Evolutionary conservation across 2,113 vertebrate species (phyloP), one percentile per base, ranked within the genome.

Genomic region (Crotalus horridus): DNA sequence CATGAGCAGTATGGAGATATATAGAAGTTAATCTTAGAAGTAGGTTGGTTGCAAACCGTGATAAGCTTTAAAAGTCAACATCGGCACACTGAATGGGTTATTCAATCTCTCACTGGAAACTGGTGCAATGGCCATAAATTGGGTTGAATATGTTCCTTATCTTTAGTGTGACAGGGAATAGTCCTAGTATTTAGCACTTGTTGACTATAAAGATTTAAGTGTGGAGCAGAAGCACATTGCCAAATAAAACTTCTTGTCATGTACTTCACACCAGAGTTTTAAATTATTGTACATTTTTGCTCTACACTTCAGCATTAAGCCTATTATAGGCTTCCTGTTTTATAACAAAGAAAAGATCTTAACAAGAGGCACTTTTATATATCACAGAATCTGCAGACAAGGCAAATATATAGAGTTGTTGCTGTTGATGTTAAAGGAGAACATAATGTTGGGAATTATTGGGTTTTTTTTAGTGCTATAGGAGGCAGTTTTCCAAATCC

Each of bases 401-500:
- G 87, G 17, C 91, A 91, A 91, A 94, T 15, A 93, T 10, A 74
- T 33, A 56, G 69, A 94, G 90, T 69, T 9, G 1, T 74, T 94
- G 20, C 6, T 58, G 87, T 89, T 94, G 43, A 46, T 46, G 93
- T 91, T 93, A 90, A 81, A 94, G 53, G 92, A 94, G 86, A 90
- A 59, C 89, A 94, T 92, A 93, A 33, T 91, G 94, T 94, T 95
- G 96, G 87, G 95, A 93, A 95, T 96, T 96, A 94, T n/a, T 94
- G 89, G 51, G 95, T 4, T 0, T 4, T 0, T 96, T 94, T 97
- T 96, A 95, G 95, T 93, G 51, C 93, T 93, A 93, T 12, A 0
- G 95, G 95, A 96, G 93, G 2, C 92, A 96, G 95, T 91, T 94
- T 95, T 94, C 95, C 93, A 86, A 93, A 95, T 95, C 93, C 13